phyloP scores from a whole-genome alignment of 1,140 invertebrate genomes.

The Anastrepha obliqua region DNA sequence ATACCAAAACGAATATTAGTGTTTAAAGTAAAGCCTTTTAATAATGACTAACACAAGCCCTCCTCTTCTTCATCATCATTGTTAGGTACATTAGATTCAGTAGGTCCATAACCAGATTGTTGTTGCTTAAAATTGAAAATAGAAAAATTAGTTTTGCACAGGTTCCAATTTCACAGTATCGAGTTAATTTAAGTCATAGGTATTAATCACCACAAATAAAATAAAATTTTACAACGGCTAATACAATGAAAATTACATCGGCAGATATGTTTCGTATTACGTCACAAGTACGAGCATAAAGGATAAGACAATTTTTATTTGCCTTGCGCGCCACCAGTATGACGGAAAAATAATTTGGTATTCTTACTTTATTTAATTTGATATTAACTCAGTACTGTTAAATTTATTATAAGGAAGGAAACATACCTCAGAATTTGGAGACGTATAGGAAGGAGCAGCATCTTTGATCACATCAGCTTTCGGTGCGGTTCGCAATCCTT shows the following conservation, averaged over 20 bases:
- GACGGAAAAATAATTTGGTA: too few relatives aligned
- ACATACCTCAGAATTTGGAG: slow-evolving; percentile 75
- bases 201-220: too few relatives aligned
- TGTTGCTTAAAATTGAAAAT: slow-evolving; percentile 41
- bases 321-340: too few relatives aligned
- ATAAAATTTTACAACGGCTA: too few relatives aligned
- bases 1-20: slow-evolving; percentile 25
- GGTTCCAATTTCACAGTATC: not conserved
- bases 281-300: too few relatives aligned
- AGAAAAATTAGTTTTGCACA: not conserved
- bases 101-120: slow-evolving; percentile 1
- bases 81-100: not conserved
- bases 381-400: too few relatives aligned
- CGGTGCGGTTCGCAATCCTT: slow-evolving; percentile 77
- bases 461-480: slow-evolving; percentile 81
- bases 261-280: too few relatives aligned
- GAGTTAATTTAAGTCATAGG: not conserved
- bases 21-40: not conserved
- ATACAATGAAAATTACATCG: too few relatives aligned
- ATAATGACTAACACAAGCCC: slow-evolving; percentile 57
- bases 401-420: not conserved
- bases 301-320: too few relatives aligned
- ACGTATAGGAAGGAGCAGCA: slow-evolving; percentile 83
- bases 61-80: slow-evolving; percentile 57
- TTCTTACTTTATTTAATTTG: too few relatives aligned